These are phyloP conservation scores for Drosophila guanche DNA, from an alignment of 1,140 invertebrate genomes.

Conservation along the genomic window DNA sequence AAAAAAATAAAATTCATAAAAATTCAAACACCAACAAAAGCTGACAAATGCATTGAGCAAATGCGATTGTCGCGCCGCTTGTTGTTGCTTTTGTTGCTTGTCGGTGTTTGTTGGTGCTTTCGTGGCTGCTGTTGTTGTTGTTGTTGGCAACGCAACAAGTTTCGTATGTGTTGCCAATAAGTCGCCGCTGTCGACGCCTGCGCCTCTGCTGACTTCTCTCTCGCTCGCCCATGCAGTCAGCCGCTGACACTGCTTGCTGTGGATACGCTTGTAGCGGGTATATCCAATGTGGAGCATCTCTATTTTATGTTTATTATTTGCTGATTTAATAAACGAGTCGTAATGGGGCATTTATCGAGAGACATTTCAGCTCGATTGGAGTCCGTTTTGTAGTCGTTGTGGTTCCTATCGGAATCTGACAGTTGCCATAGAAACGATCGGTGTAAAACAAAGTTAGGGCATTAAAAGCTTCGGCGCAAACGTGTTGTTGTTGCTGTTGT, in stretches of 20 bases:
- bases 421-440: too few species aligned
- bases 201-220: slow-evolving; percentile 5
- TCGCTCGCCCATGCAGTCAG: slow-evolving; percentile 1
- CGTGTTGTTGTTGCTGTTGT: slow-evolving; percentile 53
- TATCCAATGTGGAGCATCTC: too few species aligned
- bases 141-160: slow-evolving; percentile 63
- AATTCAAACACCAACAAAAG: slow-evolving; percentile 12
- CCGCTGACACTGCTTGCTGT: too few species aligned
- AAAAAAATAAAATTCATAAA: slow-evolving; percentile 48
- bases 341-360: too few species aligned
- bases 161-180: slow-evolving; percentile 71
- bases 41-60: slow-evolving; percentile 59
- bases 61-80: slow-evolving; percentile 18
- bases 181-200: slow-evolving; percentile 48
- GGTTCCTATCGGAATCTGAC: too few species aligned
- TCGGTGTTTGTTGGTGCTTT: slow-evolving; percentile 6
- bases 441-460: too few species aligned
- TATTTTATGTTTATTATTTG: too few species aligned
- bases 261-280: too few species aligned
- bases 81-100: slow-evolving; percentile 7
- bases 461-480: too few species aligned
- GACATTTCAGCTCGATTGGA: too few species aligned
- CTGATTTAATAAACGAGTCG: too few species aligned
- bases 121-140: slow-evolving; percentile 25
- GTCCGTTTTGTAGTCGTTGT: too few species aligned